phyloP scores from a whole-genome alignment of 1,140 invertebrate species.

The Zaprionus africanus region DNA sequence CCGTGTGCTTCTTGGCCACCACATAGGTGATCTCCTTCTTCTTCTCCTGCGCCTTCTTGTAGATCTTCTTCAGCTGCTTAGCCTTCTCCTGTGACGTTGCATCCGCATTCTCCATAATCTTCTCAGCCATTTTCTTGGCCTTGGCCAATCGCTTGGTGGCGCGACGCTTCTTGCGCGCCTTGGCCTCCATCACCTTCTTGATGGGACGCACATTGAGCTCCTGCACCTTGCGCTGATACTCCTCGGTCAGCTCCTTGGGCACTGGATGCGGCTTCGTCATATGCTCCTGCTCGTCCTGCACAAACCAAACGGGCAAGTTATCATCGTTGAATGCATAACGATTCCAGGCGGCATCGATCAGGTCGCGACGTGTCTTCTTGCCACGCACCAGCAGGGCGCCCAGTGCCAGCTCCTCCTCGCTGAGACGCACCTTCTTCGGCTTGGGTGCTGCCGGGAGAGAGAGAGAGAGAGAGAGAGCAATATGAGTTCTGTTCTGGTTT shows the following conservation, averaged over 20 bases:
- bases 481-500: not conserved
- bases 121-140: conserved; percentile 97
- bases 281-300: conserved; percentile 96
- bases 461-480: not conserved
- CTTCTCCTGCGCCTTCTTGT: conserved; percentile 95
- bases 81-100: conserved; percentile 96
- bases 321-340: conserved; percentile 95
- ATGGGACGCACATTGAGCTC: conserved; percentile 97
- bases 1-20: conserved; percentile 95
- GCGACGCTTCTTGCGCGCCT: conserved; percentile 97
- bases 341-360: conserved; percentile 96
- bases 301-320: conserved; percentile 98
- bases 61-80: conserved; percentile 95
- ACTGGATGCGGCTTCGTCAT: conserved; percentile 92
- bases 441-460: conserved; percentile 64
- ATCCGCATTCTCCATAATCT: conserved; percentile 94
- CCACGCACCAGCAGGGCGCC: conserved; percentile 94
- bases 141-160: conserved; percentile 94
- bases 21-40: conserved; percentile 97
- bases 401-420: conserved; percentile 93
- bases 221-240: conserved; percentile 91
- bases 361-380: conserved; percentile 93
- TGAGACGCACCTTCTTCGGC: conserved; percentile 90
- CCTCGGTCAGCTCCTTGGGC: conserved; percentile 90
- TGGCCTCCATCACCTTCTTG: conserved; percentile 99